Evolutionary conservation across 2,797 vertebrate genomes (phyloP).

Genomic region (Phalanger gymnotis): DNA sequence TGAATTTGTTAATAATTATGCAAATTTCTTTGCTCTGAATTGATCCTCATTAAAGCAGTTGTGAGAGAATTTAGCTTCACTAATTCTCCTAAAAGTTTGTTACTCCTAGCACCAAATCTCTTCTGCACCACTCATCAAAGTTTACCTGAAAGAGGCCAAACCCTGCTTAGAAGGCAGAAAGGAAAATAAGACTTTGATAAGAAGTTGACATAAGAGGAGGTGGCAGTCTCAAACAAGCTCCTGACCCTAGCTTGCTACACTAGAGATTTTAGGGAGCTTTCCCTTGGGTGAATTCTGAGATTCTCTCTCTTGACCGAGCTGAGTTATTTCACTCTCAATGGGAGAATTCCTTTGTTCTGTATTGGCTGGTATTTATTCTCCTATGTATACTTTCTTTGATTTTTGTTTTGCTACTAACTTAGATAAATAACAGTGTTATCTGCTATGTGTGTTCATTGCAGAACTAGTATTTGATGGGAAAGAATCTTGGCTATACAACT

Average conservation of each 20-base stretch:
- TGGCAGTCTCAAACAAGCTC: neutral
- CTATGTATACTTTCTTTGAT: neutral
- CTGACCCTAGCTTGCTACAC: neutral
- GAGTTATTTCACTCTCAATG: neutral
- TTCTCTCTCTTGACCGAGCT: neutral
- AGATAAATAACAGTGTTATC: neutral
- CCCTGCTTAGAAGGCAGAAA: neutral
- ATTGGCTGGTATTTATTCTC: neutral
- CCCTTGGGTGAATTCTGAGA: neutral
- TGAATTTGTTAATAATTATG: neutral
- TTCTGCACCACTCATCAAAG: neutral
- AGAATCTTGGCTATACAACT: neutral
- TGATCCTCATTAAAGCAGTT: neutral
- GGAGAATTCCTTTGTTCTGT: neutral
- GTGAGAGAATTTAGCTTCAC: neutral
- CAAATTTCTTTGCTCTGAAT: neutral
- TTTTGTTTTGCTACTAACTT: neutral
- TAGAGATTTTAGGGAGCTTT: neutral
- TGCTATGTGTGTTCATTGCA: too few relatives aligned
- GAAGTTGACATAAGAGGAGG: neutral
- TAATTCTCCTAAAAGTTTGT: neutral
- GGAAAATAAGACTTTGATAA: neutral
- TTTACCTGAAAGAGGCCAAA: neutral
- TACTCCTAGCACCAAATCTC: neutral
- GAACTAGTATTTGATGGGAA: neutral